phyloP scores from a whole-genome alignment of 2,113 vertebrate species.

The Lamprotornis superbus region DNA sequence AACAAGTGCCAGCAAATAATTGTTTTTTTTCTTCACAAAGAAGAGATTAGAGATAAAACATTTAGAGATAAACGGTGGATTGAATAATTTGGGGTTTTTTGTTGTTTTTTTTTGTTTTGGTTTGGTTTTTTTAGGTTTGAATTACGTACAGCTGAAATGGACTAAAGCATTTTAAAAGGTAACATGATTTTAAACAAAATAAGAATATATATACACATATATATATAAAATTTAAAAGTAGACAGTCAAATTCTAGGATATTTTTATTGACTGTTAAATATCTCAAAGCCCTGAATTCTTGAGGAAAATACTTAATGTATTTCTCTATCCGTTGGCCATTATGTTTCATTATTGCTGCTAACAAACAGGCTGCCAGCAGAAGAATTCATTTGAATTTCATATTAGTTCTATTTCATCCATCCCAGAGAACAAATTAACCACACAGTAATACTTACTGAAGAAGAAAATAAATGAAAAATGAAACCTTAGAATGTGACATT shows the following conservation, averaged over 20 bases:
- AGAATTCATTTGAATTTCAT: conserved; percentile 44
- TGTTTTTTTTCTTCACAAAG: neutral
- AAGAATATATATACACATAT: neutral
- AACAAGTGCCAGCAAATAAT: neutral
- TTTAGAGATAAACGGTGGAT: no score
- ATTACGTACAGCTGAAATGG: neutral
- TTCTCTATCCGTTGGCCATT: neutral
- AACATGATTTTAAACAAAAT: neutral
- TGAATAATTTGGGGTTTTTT: no score
- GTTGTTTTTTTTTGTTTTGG: no score
- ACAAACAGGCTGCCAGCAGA: conserved; percentile 24
- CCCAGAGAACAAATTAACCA: conserved; percentile 33
- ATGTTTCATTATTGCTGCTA: conserved; percentile 38
- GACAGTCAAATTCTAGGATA: neutral
- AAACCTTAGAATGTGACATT: conserved; percentile 1
- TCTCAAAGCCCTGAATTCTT: neutral
- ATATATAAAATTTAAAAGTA: neutral
- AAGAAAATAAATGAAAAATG: conserved; percentile 35
- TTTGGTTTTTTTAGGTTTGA: neutral
- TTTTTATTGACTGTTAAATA: neutral
- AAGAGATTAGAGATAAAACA: no score
- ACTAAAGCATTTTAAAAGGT: neutral
- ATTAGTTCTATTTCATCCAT: conserved; percentile 34
- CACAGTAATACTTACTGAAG: conserved; percentile 14
- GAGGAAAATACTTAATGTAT: neutral